Conservation (phyloP, 2,888 invertebrate species). For the Epicampocera succincta region DNA sequence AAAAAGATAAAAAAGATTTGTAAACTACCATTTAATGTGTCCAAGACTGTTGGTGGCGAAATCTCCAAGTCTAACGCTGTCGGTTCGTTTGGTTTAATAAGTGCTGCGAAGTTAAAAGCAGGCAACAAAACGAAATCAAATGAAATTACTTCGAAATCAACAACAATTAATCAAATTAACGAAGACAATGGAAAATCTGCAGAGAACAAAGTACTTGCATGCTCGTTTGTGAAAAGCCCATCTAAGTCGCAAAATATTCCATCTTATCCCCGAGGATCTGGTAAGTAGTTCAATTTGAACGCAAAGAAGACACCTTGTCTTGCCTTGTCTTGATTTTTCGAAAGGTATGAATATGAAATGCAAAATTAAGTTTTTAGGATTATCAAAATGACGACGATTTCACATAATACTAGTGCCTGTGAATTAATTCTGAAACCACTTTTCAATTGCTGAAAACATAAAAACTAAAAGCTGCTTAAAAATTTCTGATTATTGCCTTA, state of each 20-base stretch:
- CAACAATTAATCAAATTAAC: constrained; percentile 24
- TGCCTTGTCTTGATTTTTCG: too few relatives aligned
- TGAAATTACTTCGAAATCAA: neutral
- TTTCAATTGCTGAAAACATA: too few relatives aligned
- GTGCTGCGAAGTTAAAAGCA: constrained; percentile 6
- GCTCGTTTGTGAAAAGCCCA: neutral
- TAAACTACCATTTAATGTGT: constrained; percentile 62
- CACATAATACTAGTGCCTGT: too few relatives aligned
- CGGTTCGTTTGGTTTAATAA: constrained; percentile 21
- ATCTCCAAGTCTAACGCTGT: constrained; percentile 37
- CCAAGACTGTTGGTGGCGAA: constrained; percentile 4
- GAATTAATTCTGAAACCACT: too few relatives aligned
- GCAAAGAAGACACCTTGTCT: too few relatives aligned
- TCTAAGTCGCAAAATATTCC: constrained; percentile 45
- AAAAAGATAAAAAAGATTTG: constrained; percentile 70
- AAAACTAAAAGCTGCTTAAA: too few relatives aligned
- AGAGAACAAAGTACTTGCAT: neutral
- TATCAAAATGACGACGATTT: too few relatives aligned
- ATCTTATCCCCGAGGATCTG: constrained; percentile 33
- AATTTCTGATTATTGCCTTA: too few relatives aligned
- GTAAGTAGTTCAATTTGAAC: constrained; percentile 8
- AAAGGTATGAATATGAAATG: too few relatives aligned
- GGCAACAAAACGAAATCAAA: constrained; percentile 20
- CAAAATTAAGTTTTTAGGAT: too few relatives aligned
- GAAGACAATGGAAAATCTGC: constrained; percentile 22